Percentiles rank a stretch among this genome's conserved stretches.
Conservation (phyloP, 2,888 invertebrate genomes). For the Choristoneura rosaceana region DNA sequence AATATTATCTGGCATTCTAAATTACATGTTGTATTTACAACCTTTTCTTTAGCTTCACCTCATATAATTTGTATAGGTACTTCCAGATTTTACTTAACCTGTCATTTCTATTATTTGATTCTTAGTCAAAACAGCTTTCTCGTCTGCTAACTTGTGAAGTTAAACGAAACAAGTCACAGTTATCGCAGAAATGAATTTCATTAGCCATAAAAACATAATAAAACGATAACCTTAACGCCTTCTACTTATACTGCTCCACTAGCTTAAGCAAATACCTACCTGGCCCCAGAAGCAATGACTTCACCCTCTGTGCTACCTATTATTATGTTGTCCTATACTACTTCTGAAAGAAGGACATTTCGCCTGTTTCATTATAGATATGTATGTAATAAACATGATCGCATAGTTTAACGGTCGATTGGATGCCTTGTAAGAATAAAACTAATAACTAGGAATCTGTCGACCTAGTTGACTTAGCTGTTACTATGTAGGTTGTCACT, state of each 20-base stretch:
- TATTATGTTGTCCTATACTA: background rate
- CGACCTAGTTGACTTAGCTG: conserved; percentile 9
- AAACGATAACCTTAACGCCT: background rate
- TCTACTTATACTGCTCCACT: background rate
- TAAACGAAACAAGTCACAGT: background rate
- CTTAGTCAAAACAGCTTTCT: background rate
- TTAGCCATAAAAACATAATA: background rate
- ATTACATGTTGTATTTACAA: too few relatives aligned
- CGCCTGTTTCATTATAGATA: background rate
- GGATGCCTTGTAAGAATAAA: conserved; percentile 13
- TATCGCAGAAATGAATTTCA: background rate
- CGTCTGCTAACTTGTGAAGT: background rate
- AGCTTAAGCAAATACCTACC: background rate
- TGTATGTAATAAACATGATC: conserved; percentile 29
- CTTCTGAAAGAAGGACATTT: background rate
- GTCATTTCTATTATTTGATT: background rate
- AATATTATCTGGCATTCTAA: too few relatives aligned
- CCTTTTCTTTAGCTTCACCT: too few relatives aligned
- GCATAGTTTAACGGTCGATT: conserved; percentile 13
- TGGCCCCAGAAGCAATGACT: background rate
- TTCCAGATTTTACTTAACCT: too few relatives aligned
- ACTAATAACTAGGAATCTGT: conserved; percentile 15
- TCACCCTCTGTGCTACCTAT: background rate
- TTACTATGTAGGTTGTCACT: background rate
- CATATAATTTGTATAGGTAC: too few relatives aligned